Evolutionary conservation across 2,797 vertebrate genomes (phyloP), one percentile per base, ranked within the genome.

Genomic region (Clarias fuscus): DNA sequence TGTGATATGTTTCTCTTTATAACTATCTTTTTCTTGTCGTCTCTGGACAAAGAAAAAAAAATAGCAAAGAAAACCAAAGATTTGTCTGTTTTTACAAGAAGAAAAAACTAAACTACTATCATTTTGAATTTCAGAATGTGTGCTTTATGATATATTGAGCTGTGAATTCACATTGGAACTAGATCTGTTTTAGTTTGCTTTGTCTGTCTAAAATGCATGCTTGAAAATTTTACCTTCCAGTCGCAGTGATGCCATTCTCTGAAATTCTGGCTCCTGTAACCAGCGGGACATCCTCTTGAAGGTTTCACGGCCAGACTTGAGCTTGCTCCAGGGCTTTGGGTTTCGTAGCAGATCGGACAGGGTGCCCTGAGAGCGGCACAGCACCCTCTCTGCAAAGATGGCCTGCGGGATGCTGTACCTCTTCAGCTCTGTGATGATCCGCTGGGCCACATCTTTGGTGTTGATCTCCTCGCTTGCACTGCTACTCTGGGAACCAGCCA

Each of bases 351-450:
- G 96, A 93, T 97, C 96, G 5, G 96, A 97, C 90, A 96, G 92
- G 1, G 96, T 97, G 86, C 96, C 96, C 92, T 97, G 96, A 75
- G 96, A 97, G 89, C 96, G 90, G 88, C 96, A 96, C 88, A 97
- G 93, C 82, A 97, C 96, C 91, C 96, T 92, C 92, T 96, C 95
- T 0, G 96, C 96, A 10, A 97, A 97, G 92, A 97, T 96, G 88
- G 96, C 96, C 92, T 97, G 96, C 4, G 96, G 96, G 92, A 97
- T 97, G 95, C 96, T 96, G 94, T 96, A 96, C 72, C 95, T 90
- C 92, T 97, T 97, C 87, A 97, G 94, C 93, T 97, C 96, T 0
- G 94, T 96, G 92, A 97, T 96, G 93, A 97, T 96, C 92, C 95
- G 93, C 93, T 96, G 95, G 91, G 96, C 96, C 92, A 97, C 95